Base-by-base conservation (phyloP, 2,797 vertebrate species). In the Tenualosa ilisha region DNA sequence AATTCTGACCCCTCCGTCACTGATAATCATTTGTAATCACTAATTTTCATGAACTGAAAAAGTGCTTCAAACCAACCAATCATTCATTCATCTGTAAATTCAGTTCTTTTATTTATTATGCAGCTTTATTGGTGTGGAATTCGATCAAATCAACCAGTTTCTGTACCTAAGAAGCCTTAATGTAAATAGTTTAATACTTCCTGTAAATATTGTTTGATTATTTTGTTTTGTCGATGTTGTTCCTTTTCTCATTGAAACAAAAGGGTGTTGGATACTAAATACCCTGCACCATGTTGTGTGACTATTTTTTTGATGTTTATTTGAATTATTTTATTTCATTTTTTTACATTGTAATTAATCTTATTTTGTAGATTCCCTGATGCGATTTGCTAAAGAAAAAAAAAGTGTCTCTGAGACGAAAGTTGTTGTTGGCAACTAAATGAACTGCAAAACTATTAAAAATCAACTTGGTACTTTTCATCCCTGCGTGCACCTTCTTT, bases 131-230 rank as follows among this genome's bases (percentile, higher is more conserved):
- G 93, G 94, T 93, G 91, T 91, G 91, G 92, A 93, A 93, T 93
- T 91, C 91, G 90, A 93, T 88, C 90, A 92, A 89, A 93, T 91
- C 91, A 91, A 89, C 91, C 86, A 86, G 93, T 92, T 92, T 89
- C 90, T 93, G 92, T 91, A 95, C 93, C 93, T 95, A 92, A 95
- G 94, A 95, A 95, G 95, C 95, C 96, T 95, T 96, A 96, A 96
- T 96, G 98, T 99, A 99, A 97, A 99, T 99, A 99, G 90, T 93
- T 87, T 91, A 90, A 93, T 92, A 95, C 97, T 96, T 37, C 96
- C 94, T 99, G 97, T 99, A 99, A 96, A 99, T 99, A 98, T 91
- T 89, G 86, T 91, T 91, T 91, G 93, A 95, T 96, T 88, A 88
- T 87, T 90, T 96, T 95, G 3, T 59, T 96, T 95, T 92, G 93